A percentile compares a stretch with the other conserved stretches of the same genome.
Conservation (phyloP, 2,888 invertebrate genomes). For the Drosophila austrosaltans region DNA sequence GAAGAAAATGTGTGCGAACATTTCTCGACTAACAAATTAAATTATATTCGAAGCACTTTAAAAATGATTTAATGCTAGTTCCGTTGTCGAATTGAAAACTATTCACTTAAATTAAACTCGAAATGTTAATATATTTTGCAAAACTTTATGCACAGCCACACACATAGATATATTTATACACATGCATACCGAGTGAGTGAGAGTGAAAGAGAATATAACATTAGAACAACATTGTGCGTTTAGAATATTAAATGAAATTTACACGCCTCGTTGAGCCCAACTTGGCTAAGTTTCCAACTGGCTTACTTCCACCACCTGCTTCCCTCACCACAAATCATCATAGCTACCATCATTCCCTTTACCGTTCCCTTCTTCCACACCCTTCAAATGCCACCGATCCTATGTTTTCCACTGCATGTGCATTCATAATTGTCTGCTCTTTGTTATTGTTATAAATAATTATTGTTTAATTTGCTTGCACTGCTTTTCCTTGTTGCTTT, state of each 20-base stretch:
- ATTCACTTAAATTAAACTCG: slow-evolving; percentile 68
- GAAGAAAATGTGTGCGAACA: slow-evolving; percentile 43
- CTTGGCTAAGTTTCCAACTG: slow-evolving; percentile 39
- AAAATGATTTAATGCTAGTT: slow-evolving; percentile 68
- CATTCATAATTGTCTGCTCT: slow-evolving; percentile 45
- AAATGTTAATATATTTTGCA: slow-evolving; percentile 60
- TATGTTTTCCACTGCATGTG: slow-evolving; percentile 26
- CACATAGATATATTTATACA: slow-evolving; percentile 2
- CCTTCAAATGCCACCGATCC: slow-evolving; percentile 2
- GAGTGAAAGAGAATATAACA: slow-evolving; percentile 13
- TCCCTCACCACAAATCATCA: not conserved
- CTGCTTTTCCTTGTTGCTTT: slow-evolving; percentile 26
- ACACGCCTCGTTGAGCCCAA: slow-evolving; percentile 51
- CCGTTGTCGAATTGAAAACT: slow-evolving; percentile 47
- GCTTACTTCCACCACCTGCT: slow-evolving; percentile 19
- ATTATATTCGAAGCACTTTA: slow-evolving; percentile 61
- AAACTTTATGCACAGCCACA: slow-evolving; percentile 52
- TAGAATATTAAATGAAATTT: slow-evolving; percentile 67
- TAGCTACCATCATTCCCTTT: too few species aligned
- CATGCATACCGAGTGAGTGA: not conserved
- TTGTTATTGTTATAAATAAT: slow-evolving; percentile 67
- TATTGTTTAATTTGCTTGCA: slow-evolving; percentile 71
- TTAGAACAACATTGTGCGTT: slow-evolving; percentile 35
- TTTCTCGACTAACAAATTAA: slow-evolving; percentile 62
- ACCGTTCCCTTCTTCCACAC: too few species aligned